phyloP scores from a whole-genome alignment of 2,888 invertebrate species.

The Boloria selene region DNA sequence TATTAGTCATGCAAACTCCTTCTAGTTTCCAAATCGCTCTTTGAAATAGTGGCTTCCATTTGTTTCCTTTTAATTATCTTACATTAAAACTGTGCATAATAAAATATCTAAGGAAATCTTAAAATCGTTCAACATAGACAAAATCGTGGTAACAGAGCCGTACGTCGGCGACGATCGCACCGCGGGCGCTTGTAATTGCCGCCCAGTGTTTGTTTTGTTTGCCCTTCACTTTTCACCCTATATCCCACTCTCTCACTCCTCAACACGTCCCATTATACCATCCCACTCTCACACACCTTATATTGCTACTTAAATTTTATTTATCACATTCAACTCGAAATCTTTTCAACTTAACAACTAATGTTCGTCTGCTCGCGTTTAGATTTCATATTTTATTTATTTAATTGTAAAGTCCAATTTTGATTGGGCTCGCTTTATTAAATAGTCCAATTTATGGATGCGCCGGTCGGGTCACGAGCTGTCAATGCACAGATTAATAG shows the following conservation, averaged over 20 bases:
- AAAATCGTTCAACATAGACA: neutral
- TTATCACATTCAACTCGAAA: slow-evolving; percentile 62
- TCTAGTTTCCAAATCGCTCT: too few species aligned
- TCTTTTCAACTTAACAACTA: slow-evolving; percentile 45
- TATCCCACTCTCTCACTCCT: slow-evolving; percentile 35
- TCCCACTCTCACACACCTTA: slow-evolving; percentile 47
- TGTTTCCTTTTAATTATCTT: neutral
- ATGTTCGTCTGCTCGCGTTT: slow-evolving; percentile 21
- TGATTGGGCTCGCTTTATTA: slow-evolving; percentile 13
- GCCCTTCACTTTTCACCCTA: slow-evolving; percentile 56
- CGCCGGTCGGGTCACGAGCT: slow-evolving; percentile 32
- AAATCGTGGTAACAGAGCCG: slow-evolving; percentile 53
- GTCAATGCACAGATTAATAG: slow-evolving; percentile 57
- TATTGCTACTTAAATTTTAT: slow-evolving; percentile 64
- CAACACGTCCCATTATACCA: neutral
- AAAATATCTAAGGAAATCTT: neutral
- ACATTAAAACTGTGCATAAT: neutral
- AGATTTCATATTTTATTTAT: slow-evolving; percentile 28
- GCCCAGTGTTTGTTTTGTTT: slow-evolving; percentile 71
- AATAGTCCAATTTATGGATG: slow-evolving; percentile 26
- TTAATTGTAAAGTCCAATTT: slow-evolving; percentile 25
- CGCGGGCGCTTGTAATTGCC: slow-evolving; percentile 70
- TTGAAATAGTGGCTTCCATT: too few species aligned
- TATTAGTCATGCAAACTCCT: too few species aligned
- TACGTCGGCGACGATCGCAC: slow-evolving; percentile 57